Evolutionary conservation across 2,113 vertebrate species (phyloP), one percentile per base, ranked within the genome.

Genomic region (Anas platyrhynchos): DNA sequence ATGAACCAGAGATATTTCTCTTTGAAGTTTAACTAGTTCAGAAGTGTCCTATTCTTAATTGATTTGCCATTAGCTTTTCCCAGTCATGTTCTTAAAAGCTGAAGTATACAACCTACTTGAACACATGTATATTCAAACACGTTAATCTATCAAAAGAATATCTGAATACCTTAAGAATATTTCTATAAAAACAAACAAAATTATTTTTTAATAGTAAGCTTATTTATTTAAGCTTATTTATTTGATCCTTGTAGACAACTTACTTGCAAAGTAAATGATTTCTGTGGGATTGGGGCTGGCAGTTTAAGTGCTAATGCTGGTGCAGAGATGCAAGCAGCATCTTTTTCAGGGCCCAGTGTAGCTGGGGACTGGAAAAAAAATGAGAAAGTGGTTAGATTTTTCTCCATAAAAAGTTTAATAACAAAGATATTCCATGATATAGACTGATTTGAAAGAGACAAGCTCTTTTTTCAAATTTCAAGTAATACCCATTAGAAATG

Each of bases 201-300:
- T 26, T 16, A 6, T 20, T 48, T 16, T 34, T 22, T 4, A 71
- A 18, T 26, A 71, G 50, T 63, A 68, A 25, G 7, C 18, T 34
- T 76, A 69, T 50, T 15, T 13, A 41, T 41, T 41, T 63, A 68
- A 25, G 6, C 18, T 34, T 76, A 69, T 44, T 16, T 13, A 41
- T 20, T 46, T 4, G 21, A 25, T 56, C 29, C 5, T 59, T 43
- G 34, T 2, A 77, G 55, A 59, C 56, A 34, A 96, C 96, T 97
- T 94, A 97, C 96, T 86, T 97, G 96, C 82, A 99, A 96, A 72
- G 98, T 99, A 97, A 99, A 99, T 2, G 98, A 96, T 97, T 99
- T 99, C 98, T 99, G 98, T 36, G 98, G 96, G 66, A 98, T 97
- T 8, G 99, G 99, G 17, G 98, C 99, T 18, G 99, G 98, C 74